Conservation (phyloP, 2,888 invertebrate species). For the Hirtodrosophila confusa region DNA sequence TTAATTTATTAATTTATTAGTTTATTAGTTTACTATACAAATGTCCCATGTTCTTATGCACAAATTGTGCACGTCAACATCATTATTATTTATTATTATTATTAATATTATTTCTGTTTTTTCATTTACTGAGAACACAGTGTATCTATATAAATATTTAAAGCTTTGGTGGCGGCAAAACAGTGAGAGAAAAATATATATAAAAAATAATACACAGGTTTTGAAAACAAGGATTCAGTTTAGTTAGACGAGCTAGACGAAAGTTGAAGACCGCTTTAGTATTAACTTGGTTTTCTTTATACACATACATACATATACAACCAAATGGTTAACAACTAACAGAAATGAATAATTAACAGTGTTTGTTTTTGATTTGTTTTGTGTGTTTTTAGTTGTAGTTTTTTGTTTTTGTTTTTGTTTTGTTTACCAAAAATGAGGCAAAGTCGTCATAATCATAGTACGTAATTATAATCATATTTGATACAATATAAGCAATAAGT, state of each 20-base stretch:
- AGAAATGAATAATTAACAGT: constrained; percentile 58
- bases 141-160: constrained; percentile 74
- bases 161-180: constrained; percentile 78
- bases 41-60: constrained; percentile 47
- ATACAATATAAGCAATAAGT: constrained; percentile 70
- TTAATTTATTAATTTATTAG: constrained; percentile 65
- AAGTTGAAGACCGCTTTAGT: constrained; percentile 69
- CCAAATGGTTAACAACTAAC: constrained; percentile 60
- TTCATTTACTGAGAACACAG: constrained; percentile 71
- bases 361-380: constrained; percentile 37
- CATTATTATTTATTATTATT: constrained; percentile 38
- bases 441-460: constrained; percentile 46
- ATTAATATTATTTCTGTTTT: constrained; percentile 16
- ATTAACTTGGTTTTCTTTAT: constrained; percentile 52
- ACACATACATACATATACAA: constrained; percentile 68
- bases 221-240: constrained; percentile 9
- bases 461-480: constrained; percentile 42
- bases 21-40: constrained; percentile 72
- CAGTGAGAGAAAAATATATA: constrained; percentile 26
- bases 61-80: constrained; percentile 35
- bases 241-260: constrained; percentile 20
- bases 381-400: background rate
- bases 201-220: constrained; percentile 8
- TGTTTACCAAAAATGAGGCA: constrained; percentile 72
- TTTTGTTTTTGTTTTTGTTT: constrained; percentile 52